Percentiles rank a stretch among this genome's conserved stretches.
Evolutionary conservation across 2,797 vertebrate species (phyloP).

Genomic region (Channallabes apus): DNA sequence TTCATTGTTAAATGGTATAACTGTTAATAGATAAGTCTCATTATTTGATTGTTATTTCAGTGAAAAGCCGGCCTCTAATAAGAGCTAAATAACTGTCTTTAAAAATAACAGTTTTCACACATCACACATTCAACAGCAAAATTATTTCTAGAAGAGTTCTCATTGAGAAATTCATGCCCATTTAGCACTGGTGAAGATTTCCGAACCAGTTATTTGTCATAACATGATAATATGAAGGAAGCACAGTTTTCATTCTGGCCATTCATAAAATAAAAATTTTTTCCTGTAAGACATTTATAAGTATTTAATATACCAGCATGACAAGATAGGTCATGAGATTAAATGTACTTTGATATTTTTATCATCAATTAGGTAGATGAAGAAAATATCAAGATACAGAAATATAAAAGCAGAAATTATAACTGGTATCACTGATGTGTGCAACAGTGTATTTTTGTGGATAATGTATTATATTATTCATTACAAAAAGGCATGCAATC

Average conservation of each 20-base stretch:
- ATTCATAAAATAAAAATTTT: background rate
- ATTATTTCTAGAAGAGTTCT: background rate
- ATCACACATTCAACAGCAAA: background rate
- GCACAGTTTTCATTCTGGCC: background rate
- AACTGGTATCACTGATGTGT: background rate
- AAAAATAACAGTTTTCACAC: background rate
- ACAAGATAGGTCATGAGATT: background rate
- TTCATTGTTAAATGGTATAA: background rate
- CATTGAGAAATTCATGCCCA: constrained; percentile 2
- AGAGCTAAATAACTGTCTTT: background rate
- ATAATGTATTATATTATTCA: background rate
- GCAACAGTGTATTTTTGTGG: background rate
- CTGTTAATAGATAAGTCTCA: background rate
- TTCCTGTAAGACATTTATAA: background rate
- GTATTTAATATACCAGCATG: background rate
- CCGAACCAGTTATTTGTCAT: background rate
- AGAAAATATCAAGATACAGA: background rate
- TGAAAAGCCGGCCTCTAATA: background rate
- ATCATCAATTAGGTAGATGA: background rate
- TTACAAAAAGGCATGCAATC: background rate
- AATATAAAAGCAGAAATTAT: background rate
- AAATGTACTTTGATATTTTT: background rate
- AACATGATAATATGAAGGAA: background rate
- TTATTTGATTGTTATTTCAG: background rate
- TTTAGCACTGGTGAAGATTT: background rate